Base-by-base conservation (phyloP, 2,888 invertebrate species). In the Metallyticus violacea region DNA sequence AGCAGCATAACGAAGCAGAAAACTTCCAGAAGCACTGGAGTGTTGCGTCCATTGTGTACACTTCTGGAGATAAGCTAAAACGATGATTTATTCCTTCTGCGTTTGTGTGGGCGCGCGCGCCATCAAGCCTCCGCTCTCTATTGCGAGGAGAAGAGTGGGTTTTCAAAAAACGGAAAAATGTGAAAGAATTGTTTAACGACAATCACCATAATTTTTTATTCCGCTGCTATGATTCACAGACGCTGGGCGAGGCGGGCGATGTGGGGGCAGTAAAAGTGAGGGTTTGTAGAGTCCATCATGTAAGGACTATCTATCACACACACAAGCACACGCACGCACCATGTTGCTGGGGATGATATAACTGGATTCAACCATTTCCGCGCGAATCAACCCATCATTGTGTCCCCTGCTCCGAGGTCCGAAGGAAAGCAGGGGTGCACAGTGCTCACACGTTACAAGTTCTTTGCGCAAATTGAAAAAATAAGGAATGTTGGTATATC, bases 341-440 rank as follows among this genome's bases (percentile, higher is more conserved):
- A 28, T 29, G 77, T 26, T 27, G 84, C 84, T 28, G 27, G 77
- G 77, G 84, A 84, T 22, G 77, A 77, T 79, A 77, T 85, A 82
- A 85, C 83, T 79, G 84, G 86, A 87, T 83, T 86, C 85, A 86
- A 81, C 85, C 86, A 86, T 87, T 87, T 87, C 87, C 87, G 87
- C 87, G 80, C 83, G 87, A 87, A 87, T 87, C 87, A 87, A 87
- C 87, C 77, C 85, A 26, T 86, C 85, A 87, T 86, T 87, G 87
- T 86, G 85, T 79, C 40, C 27, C 77, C 80, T 81, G 81, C 82
- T 82, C 40, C 40, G 15, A 62, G 40, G 40, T 62, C 40, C 40
- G 40, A 62, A 62, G 40, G 22, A 62, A 62, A 62, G 3, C 40
- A 62, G 40, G 40, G 40, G 40, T 62, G 40, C 40, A 62, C 40